phyloP scores from a whole-genome alignment of 2,888 invertebrate genomes.

The Tipula unca region DNA sequence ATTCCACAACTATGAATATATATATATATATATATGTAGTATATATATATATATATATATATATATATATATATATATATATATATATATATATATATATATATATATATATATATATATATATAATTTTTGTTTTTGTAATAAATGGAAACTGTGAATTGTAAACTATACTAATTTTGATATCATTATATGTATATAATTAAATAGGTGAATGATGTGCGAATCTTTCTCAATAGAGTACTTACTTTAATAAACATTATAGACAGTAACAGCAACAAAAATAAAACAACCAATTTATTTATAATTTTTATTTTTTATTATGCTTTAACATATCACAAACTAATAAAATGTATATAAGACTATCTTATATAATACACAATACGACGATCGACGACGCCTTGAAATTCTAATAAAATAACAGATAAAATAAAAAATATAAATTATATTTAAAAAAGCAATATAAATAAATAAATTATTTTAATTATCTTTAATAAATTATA shows the following conservation, averaged over 20 bases:
- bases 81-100: no score
- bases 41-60: no score
- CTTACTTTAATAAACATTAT: not conserved
- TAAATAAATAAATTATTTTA: not conserved
- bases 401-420: not conserved
- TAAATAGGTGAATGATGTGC: no score
- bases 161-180: no score
- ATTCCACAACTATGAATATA: not conserved
- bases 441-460: not conserved
- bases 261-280: not conserved
- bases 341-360: not conserved
- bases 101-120: no score
- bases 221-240: not conserved
- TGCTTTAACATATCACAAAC: not conserved
- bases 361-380: not conserved
- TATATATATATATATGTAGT: no score
- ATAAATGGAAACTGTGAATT: no score
- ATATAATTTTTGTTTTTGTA: no score
- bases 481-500: not conserved
- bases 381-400: not conserved
- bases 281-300: not conserved
- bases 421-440: not conserved
- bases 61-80: no score
- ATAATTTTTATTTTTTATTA: not conserved
- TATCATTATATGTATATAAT: no score